Conservation (phyloP, 1,140 invertebrate species). For the Drosophila repleta region DNA sequence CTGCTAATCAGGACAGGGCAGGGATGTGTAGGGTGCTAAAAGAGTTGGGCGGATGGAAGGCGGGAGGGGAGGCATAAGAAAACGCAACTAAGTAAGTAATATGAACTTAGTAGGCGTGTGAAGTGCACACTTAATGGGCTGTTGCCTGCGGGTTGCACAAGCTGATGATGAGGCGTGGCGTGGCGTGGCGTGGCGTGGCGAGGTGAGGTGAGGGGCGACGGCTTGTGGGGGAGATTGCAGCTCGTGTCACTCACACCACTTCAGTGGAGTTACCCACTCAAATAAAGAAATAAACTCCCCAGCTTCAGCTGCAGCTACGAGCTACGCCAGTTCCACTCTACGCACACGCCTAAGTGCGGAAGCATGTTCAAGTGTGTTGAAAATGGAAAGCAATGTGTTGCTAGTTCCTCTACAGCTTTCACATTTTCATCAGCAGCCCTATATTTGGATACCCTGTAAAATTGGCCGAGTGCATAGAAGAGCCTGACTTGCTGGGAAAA, state of each 20-base stretch:
- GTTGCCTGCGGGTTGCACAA: constrained; percentile 28
- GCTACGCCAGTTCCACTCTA: constrained; percentile 38
- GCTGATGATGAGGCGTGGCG: background rate
- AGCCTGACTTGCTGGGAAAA: too few relatives aligned
- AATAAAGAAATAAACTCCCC: constrained; percentile 1
- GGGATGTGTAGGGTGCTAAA: too few relatives aligned
- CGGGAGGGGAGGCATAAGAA: constrained; percentile 4
- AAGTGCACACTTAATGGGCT: constrained; percentile 67
- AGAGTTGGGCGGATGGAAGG: too few relatives aligned
- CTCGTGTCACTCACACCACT: constrained; percentile 63
- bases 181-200: too few relatives aligned
- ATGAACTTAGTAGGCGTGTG: constrained; percentile 75
- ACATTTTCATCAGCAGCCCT: background rate
- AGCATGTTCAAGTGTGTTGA: constrained; percentile 79
- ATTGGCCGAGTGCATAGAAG: background rate
- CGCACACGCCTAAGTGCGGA: constrained; percentile 76
- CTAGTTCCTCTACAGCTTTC: constrained; percentile 23
- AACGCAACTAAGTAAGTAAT: constrained; percentile 79
- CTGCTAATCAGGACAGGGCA: background rate
- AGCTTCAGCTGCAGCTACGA: constrained; percentile 19
- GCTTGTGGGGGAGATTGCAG: constrained; percentile 25
- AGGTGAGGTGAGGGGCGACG: background rate
- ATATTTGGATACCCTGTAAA: constrained; percentile 2
- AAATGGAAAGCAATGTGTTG: constrained; percentile 81
- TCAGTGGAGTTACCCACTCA: constrained; percentile 4